Base-by-base conservation (phyloP, 2,113 vertebrate genomes). In the Limanda limanda region DNA sequence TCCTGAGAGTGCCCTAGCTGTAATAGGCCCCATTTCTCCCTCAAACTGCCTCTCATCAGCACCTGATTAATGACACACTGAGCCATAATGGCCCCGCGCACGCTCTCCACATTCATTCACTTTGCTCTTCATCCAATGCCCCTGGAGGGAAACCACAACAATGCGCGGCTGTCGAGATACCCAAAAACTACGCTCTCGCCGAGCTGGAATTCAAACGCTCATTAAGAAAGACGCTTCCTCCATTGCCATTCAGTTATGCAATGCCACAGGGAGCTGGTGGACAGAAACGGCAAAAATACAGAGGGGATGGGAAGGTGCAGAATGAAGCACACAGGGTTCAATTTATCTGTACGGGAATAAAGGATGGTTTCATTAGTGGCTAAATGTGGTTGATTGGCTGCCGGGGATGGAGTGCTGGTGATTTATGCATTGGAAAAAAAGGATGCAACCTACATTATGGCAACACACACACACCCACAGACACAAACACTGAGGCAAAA, bases 11-110 rank as follows among this genome's bases (percentile, higher is more conserved):
- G 47, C 78, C 52, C 24, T 81, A 27, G 82, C 74, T 54, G 83
- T 86, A 89, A 91, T 81, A 76, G 85, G 74, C 76, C 76, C 83
- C 88, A 79, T 86, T 84, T 83, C 81, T 79, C 71, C 81, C 71
- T 64, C 88, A 83, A 84, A 87, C 88, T 76, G 81, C 82, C 82
- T 85, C 91, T 90, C 88, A 89, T 92, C 89, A 91, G 76, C 74
- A 1, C 13, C 91, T 92, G 92, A 93, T 91, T 93, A 91, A 92
- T 90, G 85, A 83, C 81, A 91, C 85, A 85, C 81, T 71, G 65
- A 76, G 80, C 67, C 76, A 48, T 90, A 86, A 91, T 92, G 88
- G 89, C 79, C 79, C 76, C 15, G 79, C 45, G 1, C n/a, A n/a
- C 54, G 66, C 79, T 80, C 83, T 78, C 85, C 74, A 77, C 83